Evolutionary conservation across 1,140 invertebrate species (phyloP), one percentile per base, ranked within the genome.

Genomic region (Bombus confusus): DNA sequence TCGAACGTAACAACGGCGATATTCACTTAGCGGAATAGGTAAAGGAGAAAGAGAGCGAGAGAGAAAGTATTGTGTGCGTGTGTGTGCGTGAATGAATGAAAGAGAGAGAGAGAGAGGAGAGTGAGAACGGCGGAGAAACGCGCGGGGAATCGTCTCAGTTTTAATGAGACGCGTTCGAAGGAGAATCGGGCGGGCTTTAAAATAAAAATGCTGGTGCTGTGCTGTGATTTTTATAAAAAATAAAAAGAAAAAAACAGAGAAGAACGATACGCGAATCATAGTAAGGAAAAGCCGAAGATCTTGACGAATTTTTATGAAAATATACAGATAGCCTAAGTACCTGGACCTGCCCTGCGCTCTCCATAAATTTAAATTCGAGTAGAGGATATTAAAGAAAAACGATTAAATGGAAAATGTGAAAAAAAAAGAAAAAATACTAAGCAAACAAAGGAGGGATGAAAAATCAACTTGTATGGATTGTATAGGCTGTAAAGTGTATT

Each of bases 201-300:
- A 62, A 92, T 93, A 93, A 93, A 93, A 93, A 93, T 92, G 93
- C 93, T 94, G 93, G 93, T 93, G 94, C 93, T 93, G 94, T 92
- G 93, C 94, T 95, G 94, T 94, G 94, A 94, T 95, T 94, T 95
- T 94, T 94, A 93, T 94, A 94, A 92, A 93, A 91, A 89, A 81
- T 86, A 89, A 88, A 72, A 86, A 86, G 90, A 89, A 41, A 77
- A 85, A 89, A 82, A 72, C 41, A 85, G 77, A 75, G 15, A 59
- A 57, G 69, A 78, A 47, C 74, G 66, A 80, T 37, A 81, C 80
- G 41, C 59, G 82, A 72, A 79, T 82, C 22, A 85, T 22, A 76
- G 81, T 57, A 71, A 78, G 41, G 47, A 37, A 25, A 68, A 47
- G 31, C 74, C n/a, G 43, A 83, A 75, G 87, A 88, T 71, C 86